Evolutionary conservation across 2,113 vertebrate species (phyloP), one percentile per base, ranked within the genome.

Genomic region (Lepus americanus): DNA sequence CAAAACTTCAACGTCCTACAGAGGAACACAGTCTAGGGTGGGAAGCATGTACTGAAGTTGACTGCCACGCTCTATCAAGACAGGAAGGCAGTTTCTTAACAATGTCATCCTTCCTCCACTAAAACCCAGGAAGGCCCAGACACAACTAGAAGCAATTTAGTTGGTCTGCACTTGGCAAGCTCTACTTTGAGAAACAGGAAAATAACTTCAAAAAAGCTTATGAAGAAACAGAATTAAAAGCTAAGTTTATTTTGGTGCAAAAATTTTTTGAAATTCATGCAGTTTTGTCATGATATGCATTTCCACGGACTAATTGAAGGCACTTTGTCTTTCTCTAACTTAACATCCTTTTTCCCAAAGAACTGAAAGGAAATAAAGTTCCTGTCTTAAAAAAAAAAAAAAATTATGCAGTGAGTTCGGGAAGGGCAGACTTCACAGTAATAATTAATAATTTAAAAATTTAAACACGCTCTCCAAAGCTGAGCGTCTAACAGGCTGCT

Each of bases 361-460:
- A 80, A 64, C 12, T 25, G 76, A 88, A 61, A 9, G 66, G 66
- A 29, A 66, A 96, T 93, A 89, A 96, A 33, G 33, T 86, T 93
- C 86, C 53, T 87, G 90, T 66, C 55, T 61, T 91, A 36, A 36
- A 36, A 36, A 36, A 36, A n/a, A 59, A 91, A 73, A 95, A 97
- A 44, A 87, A 90, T 89, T 95, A 33, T 16, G 55, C 61, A 85
- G 90, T 59, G 67, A 88, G 86, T 59, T 94, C 90, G 85, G 51
- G 29, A 61, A 94, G 90, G 96, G 80, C 86, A 97, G 87, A 39
- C 83, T 59, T 80, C 27, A 78, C 74, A 90, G 76, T 3, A 39
- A 31, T 96, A 95, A 84, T 93, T 44, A 82, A 39, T 97, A 97
- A 92, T 82, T 81, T 90, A 84, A 17, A 20, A 87, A 91, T 87